Percentiles rank a stretch among this genome's conserved stretches.
Conservation (phyloP, 2,888 invertebrate species). For the Tetragonula carbonaria region DNA sequence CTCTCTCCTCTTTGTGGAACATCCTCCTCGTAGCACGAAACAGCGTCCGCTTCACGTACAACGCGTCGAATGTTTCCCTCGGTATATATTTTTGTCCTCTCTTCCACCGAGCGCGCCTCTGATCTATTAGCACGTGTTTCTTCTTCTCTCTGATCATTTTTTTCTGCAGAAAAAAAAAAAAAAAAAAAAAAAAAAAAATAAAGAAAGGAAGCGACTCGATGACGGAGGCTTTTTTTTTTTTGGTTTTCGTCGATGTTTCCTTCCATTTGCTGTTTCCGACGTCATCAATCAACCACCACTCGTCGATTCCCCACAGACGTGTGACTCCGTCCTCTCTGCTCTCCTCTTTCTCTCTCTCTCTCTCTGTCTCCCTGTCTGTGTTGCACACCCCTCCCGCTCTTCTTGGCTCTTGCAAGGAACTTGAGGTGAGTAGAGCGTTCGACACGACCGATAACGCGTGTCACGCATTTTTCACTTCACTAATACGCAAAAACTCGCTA, state of each 20-base stretch:
- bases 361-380: slow-evolving; percentile 4
- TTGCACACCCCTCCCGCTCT: slow-evolving; percentile 41
- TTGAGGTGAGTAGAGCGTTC: slow-evolving; percentile 68
- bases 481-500: slow-evolving; percentile 78
- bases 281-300: slow-evolving; percentile 55
- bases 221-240: slow-evolving; percentile 2
- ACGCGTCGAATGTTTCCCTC: slow-evolving; percentile 3
- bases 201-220: slow-evolving; percentile 54
- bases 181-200: not conserved
- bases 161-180: too few relatives aligned
- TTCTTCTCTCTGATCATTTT: slow-evolving; percentile 33
- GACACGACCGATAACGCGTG: slow-evolving; percentile 36
- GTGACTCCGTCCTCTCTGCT: not conserved
- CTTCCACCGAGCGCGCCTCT: slow-evolving; percentile 1
- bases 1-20: slow-evolving; percentile 45
- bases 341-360: not conserved
- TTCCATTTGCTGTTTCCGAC: slow-evolving; percentile 43
- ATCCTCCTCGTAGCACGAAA: slow-evolving; percentile 63
- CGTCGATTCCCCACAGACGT: slow-evolving; percentile 55
- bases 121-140: not conserved
- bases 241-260: slow-evolving; percentile 39
- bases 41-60: slow-evolving; percentile 42
- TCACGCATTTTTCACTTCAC: slow-evolving; percentile 77
- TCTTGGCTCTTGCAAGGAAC: slow-evolving; percentile 70
- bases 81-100: not conserved